Evolutionary conservation across 2,888 invertebrate genomes (phyloP), one percentile per base, ranked within the genome.

Genomic region (Nemotelus pantherinus): DNA sequence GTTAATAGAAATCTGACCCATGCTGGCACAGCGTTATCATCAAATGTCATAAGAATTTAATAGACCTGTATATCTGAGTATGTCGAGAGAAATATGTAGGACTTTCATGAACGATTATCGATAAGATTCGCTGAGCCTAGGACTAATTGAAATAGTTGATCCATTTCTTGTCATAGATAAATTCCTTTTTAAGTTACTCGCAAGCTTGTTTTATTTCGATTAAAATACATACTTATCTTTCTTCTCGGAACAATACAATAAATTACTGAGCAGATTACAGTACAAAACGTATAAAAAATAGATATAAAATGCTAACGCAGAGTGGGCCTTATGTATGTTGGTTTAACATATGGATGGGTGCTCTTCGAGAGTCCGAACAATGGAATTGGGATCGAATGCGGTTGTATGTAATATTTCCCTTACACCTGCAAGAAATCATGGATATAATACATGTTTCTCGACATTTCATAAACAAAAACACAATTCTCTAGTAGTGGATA

Each of bases 281-380:
- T 71, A 71, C 55, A 71, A 71, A 71, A 71, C 71, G 57, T 71
- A 71, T 71, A 71, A 71, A 71, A 71, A 71, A 71, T 71, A 71
- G 44, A 71, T 55, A 71, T 57, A 71, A 71, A 65, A 63, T 3
- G 39, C 25, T 71, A 44, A 55, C 71, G 43, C 53, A 9, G 44
- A 43, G 43, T 55, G 25, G 25, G 25, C 6, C 71, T 55, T 41
- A 4, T 1, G 57, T 4, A 45, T 65, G 10, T 71, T 55, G 3
- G 39, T 25, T 71, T 44, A 71, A 71, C 43, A 43, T 44, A 71
- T 2, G 2, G 4, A 41, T 2, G 71, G 10, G 2, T 70, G 9
- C 7, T 9, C 48, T 48, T 74, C 74, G 39, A 74, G 41, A 4
- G 74, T 74, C 39, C 63, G 47, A 41, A 74, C 74, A 41, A 74